phyloP scores from a whole-genome alignment of 2,888 invertebrate species.

The Eilema griseolum region DNA sequence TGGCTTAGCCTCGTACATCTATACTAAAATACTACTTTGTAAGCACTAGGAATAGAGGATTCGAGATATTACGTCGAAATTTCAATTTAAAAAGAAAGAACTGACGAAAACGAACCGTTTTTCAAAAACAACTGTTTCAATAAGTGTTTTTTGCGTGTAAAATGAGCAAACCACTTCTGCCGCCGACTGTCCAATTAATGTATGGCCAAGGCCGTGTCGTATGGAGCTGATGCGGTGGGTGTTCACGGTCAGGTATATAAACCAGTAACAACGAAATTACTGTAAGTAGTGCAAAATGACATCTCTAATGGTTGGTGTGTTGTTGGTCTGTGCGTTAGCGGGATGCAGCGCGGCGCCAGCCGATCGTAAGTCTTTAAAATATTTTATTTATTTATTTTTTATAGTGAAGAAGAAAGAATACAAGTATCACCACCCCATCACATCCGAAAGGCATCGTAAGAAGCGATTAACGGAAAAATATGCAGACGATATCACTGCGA shows the following conservation, averaged over 20 bases:
- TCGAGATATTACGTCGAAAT: too few relatives aligned
- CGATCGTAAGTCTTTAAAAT: constrained; percentile 72
- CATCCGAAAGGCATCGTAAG: too few relatives aligned
- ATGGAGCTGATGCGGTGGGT: constrained; percentile 75
- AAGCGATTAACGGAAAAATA: too few relatives aligned
- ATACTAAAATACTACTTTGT: too few relatives aligned
- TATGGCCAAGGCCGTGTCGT: constrained; percentile 75
- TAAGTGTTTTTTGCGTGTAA: background rate
- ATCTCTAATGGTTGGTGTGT: constrained; percentile 63
- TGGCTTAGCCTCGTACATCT: background rate
- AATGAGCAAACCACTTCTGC: background rate
- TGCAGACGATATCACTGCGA: too few relatives aligned
- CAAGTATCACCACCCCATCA: too few relatives aligned
- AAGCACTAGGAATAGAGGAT: too few relatives aligned
- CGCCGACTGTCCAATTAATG: constrained; percentile 57
- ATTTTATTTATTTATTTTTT: background rate
- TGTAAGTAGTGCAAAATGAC: constrained; percentile 73
- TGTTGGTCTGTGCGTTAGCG: constrained; percentile 54
- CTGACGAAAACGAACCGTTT: too few relatives aligned
- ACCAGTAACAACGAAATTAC: constrained; percentile 67
- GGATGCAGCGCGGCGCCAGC: constrained; percentile 67
- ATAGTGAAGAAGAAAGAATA: too few relatives aligned
- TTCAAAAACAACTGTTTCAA: background rate
- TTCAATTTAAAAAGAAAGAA: too few relatives aligned
- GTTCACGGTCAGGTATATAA: constrained; percentile 79